These are phyloP conservation scores for Hoplodrina ambigua DNA, from an alignment of 2,888 invertebrate genomes.

Conservation along the genomic window DNA sequence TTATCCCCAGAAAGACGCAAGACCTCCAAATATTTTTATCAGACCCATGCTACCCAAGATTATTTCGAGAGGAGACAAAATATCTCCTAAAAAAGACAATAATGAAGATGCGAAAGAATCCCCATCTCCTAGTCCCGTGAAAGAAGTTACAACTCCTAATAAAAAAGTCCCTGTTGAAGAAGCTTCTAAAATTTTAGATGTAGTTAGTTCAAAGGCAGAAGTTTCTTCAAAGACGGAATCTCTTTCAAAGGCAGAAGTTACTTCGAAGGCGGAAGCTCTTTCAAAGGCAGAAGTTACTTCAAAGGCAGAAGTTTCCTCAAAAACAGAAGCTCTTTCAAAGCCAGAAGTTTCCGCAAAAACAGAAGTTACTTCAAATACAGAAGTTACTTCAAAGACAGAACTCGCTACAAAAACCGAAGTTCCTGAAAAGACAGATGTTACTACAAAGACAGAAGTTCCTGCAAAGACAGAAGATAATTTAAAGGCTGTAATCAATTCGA, in stretches of 20 bases:
- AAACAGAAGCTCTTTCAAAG: slow-evolving; percentile 5
- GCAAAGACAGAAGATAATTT: slow-evolving; percentile 5
- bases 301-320: slow-evolving; percentile 4
- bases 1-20: slow-evolving; percentile 70
- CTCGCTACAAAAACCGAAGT: slow-evolving; percentile 11
- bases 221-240: background rate
- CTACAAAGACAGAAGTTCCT: background rate
- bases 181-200: slow-evolving; percentile 33
- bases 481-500: background rate
- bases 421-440: background rate
- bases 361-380: slow-evolving; percentile 15
- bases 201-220: slow-evolving; percentile 32
- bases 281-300: slow-evolving; percentile 1
- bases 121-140: slow-evolving; percentile 93
- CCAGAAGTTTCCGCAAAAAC: slow-evolving; percentile 7
- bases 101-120: slow-evolving; percentile 82
- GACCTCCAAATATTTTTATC: slow-evolving; percentile 77
- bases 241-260: background rate
- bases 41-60: slow-evolving; percentile 83
- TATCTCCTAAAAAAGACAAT: slow-evolving; percentile 81
- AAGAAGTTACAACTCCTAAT: slow-evolving; percentile 74
- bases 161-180: slow-evolving; percentile 51
- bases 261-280: background rate
- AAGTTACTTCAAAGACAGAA: slow-evolving; percentile 12
- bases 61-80: slow-evolving; percentile 75